A percentile compares a stretch with the other conserved stretches of the same genome.
Conservation (phyloP, 2,113 vertebrate species). For the Alethe castanea region DNA sequence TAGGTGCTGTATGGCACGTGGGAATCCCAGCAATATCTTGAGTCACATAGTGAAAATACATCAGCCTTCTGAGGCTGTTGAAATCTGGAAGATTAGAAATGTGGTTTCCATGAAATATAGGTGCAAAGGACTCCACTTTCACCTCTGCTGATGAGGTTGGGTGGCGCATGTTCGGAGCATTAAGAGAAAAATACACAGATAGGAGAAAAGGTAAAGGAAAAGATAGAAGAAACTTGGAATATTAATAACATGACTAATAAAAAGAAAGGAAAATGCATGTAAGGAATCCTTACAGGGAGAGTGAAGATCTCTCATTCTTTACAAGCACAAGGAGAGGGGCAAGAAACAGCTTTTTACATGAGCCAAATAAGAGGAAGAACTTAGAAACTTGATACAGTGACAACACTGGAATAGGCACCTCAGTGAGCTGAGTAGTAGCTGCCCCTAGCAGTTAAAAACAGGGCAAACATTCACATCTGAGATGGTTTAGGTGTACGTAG, state of each 20-base stretch:
- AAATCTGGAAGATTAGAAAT: not conserved
- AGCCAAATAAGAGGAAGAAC: not conserved
- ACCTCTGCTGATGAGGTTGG: not conserved
- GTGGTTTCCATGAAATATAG: not conserved
- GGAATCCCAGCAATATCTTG: rapidly evolving
- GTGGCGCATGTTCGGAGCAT: rapidly evolving
- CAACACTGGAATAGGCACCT: not conserved
- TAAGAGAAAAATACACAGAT: not conserved
- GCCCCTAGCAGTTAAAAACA: not conserved
- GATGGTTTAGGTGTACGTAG: not conserved
- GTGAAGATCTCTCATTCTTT: not conserved
- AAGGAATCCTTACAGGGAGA: not conserved
- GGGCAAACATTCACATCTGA: not conserved
- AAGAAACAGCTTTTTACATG: not conserved
- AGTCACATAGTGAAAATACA: not conserved
- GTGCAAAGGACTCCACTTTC: not conserved
- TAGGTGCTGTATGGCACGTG: not conserved
- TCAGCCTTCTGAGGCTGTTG: not conserved
- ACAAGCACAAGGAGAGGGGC: not conserved
- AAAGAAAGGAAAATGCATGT: not conserved
- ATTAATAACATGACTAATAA: not conserved
- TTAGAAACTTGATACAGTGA: not conserved
- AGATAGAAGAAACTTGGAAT: not conserved
- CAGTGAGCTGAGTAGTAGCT: not conserved
- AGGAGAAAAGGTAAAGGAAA: not conserved